Conservation (phyloP, 2,888 invertebrate genomes). For the Cerceris rybyensis region DNA sequence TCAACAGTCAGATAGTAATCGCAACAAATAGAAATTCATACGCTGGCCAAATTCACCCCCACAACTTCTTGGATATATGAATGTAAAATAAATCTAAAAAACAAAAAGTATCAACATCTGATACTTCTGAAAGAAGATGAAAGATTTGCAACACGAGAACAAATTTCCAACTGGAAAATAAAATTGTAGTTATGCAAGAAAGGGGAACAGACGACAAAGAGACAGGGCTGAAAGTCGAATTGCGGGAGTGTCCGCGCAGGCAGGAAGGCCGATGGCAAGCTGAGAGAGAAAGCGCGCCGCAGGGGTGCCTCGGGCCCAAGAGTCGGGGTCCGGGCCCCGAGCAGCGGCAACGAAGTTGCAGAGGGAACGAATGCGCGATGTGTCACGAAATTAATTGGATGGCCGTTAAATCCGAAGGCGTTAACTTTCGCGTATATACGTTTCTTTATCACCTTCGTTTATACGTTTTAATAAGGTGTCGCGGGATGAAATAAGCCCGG, state of each 20-base stretch:
- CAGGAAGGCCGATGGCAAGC: constrained; percentile 19
- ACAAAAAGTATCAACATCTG: no score
- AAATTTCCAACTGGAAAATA: no score
- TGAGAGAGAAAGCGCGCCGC: constrained; percentile 56
- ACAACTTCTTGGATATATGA: no score
- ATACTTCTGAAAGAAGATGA: no score
- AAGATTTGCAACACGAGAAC: no score
- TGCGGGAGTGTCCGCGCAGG: constrained; percentile 6
- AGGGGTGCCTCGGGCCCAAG: constrained; percentile 52
- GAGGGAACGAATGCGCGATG: constrained; percentile 50
- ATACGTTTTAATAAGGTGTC: constrained; percentile 61
- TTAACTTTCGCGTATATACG: constrained; percentile 56
- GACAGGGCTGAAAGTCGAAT: neutral
- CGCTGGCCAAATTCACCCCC: no score
- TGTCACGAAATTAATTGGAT: constrained; percentile 69
- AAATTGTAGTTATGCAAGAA: no score
- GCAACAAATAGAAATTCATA: no score
- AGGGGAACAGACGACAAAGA: neutral
- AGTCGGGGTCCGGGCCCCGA: constrained; percentile 1
- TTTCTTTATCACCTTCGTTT: constrained; percentile 62
- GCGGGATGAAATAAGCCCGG: constrained; percentile 41
- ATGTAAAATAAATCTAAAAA: no score
- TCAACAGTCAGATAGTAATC: no score
- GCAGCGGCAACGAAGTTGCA: constrained; percentile 47
- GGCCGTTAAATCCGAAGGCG: constrained; percentile 64